These are phyloP conservation scores for Lindbergichthys nudifrons DNA, from an alignment of 2,797 vertebrate genomes.

Conservation along the genomic window DNA sequence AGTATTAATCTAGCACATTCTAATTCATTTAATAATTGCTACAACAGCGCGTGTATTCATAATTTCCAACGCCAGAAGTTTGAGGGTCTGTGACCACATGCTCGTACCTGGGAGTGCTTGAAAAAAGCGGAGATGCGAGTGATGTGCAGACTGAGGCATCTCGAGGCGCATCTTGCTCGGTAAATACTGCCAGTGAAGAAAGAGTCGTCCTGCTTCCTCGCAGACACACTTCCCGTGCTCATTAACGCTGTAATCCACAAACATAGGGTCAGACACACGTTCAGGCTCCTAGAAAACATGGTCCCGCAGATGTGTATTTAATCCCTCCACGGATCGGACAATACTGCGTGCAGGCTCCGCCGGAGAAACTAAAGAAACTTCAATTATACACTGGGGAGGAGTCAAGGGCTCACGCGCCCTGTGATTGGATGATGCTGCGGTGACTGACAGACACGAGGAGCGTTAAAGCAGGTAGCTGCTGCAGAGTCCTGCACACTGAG, in stretches of 20 bases:
- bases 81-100: background rate
- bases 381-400: constrained; percentile 84
- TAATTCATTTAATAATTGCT: constrained; percentile 8
- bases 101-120: constrained; percentile 92
- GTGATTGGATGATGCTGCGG: constrained; percentile 81
- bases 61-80: constrained; percentile 33
- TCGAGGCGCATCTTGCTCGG: constrained; percentile 92
- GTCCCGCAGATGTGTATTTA: constrained; percentile 72
- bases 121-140: constrained; percentile 95
- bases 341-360: constrained; percentile 75
- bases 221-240: constrained; percentile 78
- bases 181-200: constrained; percentile 87
- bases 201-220: constrained; percentile 89
- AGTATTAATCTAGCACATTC: background rate
- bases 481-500: constrained; percentile 26
- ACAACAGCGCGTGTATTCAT: background rate
- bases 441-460: constrained; percentile 76
- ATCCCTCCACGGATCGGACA: constrained; percentile 76
- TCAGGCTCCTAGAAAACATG: constrained; percentile 85
- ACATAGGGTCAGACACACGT: constrained; percentile 80
- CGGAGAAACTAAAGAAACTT: constrained; percentile 87
- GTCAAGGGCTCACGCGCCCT: constrained; percentile 58
- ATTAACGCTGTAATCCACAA: constrained; percentile 88
- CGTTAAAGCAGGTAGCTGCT: constrained; percentile 77
- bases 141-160: constrained; percentile 97